Evolutionary conservation across 2,113 vertebrate species (phyloP).

Genomic region (Leucopternis melanops): DNA sequence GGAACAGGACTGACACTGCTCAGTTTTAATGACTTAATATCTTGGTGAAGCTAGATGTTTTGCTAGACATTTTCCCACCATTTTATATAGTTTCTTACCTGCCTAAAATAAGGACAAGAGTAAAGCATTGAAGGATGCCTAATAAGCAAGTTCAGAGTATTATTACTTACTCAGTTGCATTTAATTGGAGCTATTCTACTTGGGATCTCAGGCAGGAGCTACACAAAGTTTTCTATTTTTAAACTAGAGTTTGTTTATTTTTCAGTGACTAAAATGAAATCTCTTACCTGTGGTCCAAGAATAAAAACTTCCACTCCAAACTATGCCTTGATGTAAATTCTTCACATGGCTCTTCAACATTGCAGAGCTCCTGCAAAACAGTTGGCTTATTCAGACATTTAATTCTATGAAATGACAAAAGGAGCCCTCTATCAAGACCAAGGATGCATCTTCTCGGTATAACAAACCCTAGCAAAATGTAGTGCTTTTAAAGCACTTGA

Average conservation of each 20-base stretch:
- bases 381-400: background rate
- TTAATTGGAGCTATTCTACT: background rate
- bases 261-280: background rate
- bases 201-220: background rate
- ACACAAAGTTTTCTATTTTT: background rate
- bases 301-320: slow-evolving; percentile 84
- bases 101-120: background rate
- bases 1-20: background rate
- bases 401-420: background rate
- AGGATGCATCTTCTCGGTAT: background rate
- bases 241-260: background rate
- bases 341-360: slow-evolving; percentile 74
- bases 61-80: background rate
- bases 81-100: background rate
- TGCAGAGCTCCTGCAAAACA: slow-evolving; percentile 79
- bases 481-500: background rate
- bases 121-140: background rate
- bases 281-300: slow-evolving; percentile 82
- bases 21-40: background rate
- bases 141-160: background rate
- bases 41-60: background rate
- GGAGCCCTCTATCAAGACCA: background rate
- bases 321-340: slow-evolving; percentile 82
- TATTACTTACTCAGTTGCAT: background rate
- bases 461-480: background rate